Evolutionary conservation across 1,140 invertebrate species (phyloP).

Genomic region (Ceratoteleas bidentatus): DNA sequence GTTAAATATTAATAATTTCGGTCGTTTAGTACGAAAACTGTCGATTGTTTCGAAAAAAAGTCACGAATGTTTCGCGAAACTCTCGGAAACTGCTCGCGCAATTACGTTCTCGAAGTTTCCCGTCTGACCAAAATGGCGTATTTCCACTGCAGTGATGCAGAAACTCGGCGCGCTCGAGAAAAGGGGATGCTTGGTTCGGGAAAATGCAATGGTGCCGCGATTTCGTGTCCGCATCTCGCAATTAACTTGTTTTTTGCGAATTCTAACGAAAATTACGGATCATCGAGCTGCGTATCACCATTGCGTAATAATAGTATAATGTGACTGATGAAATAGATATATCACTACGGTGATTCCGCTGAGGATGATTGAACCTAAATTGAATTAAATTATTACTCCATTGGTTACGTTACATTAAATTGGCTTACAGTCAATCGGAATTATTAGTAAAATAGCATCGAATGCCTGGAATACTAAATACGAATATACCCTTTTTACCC

Average conservation of each 20-base stretch:
- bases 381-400: no score
- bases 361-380: no score
- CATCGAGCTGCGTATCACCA: not conserved
- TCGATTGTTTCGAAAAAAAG: not conserved
- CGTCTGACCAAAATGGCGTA: constrained; percentile 62
- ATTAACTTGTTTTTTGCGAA: not conserved
- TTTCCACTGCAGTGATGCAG: constrained; percentile 50
- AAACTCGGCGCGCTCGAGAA: constrained; percentile 11
- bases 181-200: not conserved
- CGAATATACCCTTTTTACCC: no score
- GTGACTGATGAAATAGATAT: not conserved
- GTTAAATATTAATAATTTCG: no score
- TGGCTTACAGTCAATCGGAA: no score
- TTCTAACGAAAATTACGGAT: not conserved
- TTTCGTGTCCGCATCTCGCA: not conserved
- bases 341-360: not conserved
- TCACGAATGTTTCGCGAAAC: constrained; percentile 2
- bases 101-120: constrained; percentile 46
- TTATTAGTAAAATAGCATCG: no score
- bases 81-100: constrained; percentile 14
- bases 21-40: not conserved
- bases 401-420: no score
- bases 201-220: not conserved
- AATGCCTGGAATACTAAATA: no score
- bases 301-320: not conserved